phyloP scores from a whole-genome alignment of 2,113 vertebrate genomes.

The Carlito syrichta region DNA sequence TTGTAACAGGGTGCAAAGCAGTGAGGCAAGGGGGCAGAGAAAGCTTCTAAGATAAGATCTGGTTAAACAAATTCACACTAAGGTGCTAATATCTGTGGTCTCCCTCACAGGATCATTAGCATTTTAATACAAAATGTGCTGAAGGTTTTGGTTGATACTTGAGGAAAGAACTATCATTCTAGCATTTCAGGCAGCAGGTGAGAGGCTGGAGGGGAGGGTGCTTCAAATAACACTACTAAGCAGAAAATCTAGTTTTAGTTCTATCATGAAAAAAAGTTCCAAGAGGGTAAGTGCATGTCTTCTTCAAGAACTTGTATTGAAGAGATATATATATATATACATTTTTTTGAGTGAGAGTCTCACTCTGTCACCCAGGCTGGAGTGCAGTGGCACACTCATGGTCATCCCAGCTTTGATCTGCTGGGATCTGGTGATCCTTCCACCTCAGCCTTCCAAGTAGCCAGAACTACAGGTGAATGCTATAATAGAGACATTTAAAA shows the following conservation, averaged over 20 bases:
- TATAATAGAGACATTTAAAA: no score
- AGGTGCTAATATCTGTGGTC: neutral
- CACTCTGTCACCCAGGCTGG: no score
- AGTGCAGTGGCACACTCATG: no score
- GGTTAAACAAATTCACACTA: neutral
- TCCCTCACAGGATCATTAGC: neutral
- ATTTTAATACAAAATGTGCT: slow-evolving; percentile 24
- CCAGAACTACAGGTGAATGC: no score
- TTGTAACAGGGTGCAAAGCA: neutral
- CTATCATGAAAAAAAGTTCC: neutral
- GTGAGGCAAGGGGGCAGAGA: neutral
- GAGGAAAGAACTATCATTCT: neutral
- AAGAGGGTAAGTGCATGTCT: neutral
- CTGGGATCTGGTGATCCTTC: no score
- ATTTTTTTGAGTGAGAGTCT: no score
- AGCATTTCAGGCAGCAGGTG: neutral
- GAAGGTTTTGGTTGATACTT: neutral
- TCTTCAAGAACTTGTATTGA: neutral
- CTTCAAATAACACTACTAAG: neutral
- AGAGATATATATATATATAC: no score
- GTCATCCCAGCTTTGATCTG: no score
- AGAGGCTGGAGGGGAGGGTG: neutral
- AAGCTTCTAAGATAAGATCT: neutral
- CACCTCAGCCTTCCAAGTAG: no score
- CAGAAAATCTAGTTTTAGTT: neutral